phyloP scores from a whole-genome alignment of 2,797 vertebrate species.

The Discoglossus pictus region DNA sequence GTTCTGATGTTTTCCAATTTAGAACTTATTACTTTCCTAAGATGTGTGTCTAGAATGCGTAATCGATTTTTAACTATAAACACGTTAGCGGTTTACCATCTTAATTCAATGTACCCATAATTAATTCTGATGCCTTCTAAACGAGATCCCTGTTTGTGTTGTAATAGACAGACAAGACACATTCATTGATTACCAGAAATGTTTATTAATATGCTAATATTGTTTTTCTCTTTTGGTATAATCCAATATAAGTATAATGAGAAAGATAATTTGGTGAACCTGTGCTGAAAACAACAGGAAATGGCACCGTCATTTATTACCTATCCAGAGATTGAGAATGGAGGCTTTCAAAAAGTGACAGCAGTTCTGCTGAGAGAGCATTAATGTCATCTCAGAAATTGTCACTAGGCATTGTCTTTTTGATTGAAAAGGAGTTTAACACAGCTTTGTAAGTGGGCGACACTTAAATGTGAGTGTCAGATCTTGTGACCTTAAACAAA shows the following conservation, averaged over 20 bases:
- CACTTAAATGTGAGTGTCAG: too few species aligned
- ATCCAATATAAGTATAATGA: background rate
- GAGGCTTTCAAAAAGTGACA: background rate
- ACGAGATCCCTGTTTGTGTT: background rate
- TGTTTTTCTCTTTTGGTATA: background rate
- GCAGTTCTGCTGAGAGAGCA: conserved; percentile 3
- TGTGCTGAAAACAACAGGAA: background rate
- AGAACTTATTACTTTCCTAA: conserved; percentile 68
- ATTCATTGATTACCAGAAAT: conserved; percentile 9
- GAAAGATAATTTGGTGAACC: background rate
- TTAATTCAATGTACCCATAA: conserved; percentile 28
- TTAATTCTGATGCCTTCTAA: conserved; percentile 31
- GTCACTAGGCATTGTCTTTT: background rate
- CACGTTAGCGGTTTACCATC: conserved; percentile 3
- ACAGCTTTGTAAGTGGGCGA: too few species aligned
- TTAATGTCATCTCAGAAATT: conserved; percentile 11
- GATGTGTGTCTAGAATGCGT: conserved; percentile 47
- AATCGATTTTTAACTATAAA: background rate
- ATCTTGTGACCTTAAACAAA: too few species aligned
- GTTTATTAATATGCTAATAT: conserved; percentile 11
- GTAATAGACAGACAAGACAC: conserved; percentile 10
- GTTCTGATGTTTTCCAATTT: conserved; percentile 64
- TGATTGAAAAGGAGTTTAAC: conserved; percentile 3
- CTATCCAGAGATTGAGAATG: background rate
- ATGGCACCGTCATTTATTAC: background rate